These are phyloP conservation scores for Hydrochoerus hydrochaeris DNA, from an alignment of 2,113 vertebrate species.

Conservation along the genomic window DNA sequence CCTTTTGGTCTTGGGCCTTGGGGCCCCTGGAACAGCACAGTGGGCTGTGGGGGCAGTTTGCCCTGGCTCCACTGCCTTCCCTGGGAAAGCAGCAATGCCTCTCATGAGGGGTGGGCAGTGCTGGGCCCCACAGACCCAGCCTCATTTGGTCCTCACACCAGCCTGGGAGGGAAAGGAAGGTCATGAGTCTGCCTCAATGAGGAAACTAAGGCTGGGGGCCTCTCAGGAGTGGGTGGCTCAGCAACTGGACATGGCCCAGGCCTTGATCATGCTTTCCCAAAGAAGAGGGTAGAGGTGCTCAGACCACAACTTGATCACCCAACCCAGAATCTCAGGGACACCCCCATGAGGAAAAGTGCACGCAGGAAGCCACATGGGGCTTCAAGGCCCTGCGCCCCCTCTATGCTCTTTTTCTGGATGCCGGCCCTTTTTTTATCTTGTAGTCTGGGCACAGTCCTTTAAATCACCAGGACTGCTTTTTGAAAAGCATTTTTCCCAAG, in stretches of 20 bases:
- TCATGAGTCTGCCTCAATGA: background rate
- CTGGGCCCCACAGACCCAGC: background rate
- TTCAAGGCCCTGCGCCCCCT: background rate
- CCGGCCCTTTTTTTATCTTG: background rate
- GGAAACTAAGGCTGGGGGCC: background rate
- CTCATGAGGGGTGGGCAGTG: background rate
- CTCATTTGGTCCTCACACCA: background rate
- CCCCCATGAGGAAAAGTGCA: too few relatives aligned
- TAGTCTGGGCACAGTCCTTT: background rate
- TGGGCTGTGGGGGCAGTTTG: slow-evolving; percentile 63
- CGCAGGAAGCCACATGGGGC: background rate
- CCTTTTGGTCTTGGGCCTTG: slow-evolving; percentile 62
- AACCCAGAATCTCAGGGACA: background rate
- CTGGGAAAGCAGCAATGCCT: background rate
- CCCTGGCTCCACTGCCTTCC: background rate
- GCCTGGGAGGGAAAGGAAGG: background rate
- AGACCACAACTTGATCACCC: background rate
- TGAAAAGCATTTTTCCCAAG: background rate
- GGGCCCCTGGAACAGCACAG: slow-evolving; percentile 65
- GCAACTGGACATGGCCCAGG: background rate
- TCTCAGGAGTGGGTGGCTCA: background rate
- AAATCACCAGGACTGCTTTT: background rate
- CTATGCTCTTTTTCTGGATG: too few relatives aligned
- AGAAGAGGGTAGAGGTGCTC: background rate
- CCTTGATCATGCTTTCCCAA: background rate